Base-by-base conservation (phyloP, 1,140 invertebrate species). In the Trinorchestia longiramus region DNA sequence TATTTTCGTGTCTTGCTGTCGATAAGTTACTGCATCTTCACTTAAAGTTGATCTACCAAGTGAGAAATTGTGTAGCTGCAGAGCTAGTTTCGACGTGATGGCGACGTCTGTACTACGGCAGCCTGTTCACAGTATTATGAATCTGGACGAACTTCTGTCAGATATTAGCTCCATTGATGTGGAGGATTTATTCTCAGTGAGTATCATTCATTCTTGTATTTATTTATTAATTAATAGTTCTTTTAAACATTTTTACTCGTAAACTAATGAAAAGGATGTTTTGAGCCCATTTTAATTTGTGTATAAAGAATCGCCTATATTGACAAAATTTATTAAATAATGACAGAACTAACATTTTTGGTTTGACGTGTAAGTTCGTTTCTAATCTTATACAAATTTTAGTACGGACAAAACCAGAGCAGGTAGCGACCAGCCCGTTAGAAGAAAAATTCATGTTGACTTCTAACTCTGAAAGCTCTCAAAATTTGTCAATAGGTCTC, bases 121-220 rank as follows among this genome's bases (percentile, higher is more conserved):
- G 28, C 28, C 62, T 77, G 28, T 77, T 15, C 92, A 47, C 43
- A 40, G 11, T n/a, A 11, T 94, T 94, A 36, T 94, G n/a, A 94
- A 94, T 40, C 8, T 94, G 36, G 92, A 94, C 44, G 43, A 94
- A 45, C 44, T 94, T 45, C 92, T 94, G 19, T 45, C 43, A n/a
- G 92, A 94, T 45, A 45, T 94, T 43, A 94, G 44, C 36, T 15
- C 43, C 4, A 41, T 94, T 8, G 40, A 94, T 47, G 92, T 94
- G 17, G 92, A 94, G 19, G 44, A 94, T 47, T 47, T 94, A 47
- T 94, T 94, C n/a, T 42, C 43, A 19, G 92, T 94, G 40, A 94
- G 92, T 45, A 91, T 77, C 11, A 19, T 77, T 77, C 28, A 77
- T 36, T 77, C 28, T 77, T 3, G 28, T 77, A 36, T 77, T 77